These are phyloP conservation scores for Rhynchonycteris naso DNA, from an alignment of 2,797 vertebrate species.

Conservation along the genomic window DNA sequence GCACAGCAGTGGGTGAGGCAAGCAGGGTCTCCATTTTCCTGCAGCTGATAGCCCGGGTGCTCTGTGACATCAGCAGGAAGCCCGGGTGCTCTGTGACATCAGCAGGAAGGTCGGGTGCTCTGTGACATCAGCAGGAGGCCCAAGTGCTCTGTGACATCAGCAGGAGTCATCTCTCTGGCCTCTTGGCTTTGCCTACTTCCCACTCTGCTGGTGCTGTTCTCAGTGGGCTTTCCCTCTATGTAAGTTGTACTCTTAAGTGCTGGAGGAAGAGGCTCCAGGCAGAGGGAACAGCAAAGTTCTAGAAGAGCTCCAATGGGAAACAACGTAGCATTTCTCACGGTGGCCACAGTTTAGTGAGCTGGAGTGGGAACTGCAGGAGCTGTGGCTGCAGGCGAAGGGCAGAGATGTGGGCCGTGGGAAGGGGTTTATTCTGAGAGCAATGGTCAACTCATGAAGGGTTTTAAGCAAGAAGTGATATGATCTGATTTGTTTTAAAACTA, in stretches of 20 bases:
- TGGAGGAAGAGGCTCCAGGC: background rate
- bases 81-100: background rate
- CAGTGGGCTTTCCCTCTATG: background rate
- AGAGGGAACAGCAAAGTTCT: background rate
- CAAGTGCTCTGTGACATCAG: background rate
- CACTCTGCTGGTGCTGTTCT: background rate
- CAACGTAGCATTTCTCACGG: background rate
- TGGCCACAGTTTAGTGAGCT: background rate
- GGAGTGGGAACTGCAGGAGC: background rate
- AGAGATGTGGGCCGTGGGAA: background rate
- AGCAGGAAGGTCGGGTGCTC: too few species aligned
- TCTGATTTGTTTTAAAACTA: slow-evolving; percentile 27
- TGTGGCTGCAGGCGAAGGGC: background rate
- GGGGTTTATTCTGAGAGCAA: background rate
- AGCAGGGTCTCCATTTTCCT: background rate
- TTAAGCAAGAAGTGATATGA: background rate
- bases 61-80: background rate
- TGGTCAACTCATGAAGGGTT: background rate
- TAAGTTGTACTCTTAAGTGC: background rate
- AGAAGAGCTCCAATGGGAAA: background rate
- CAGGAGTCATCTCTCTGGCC: background rate
- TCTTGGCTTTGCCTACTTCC: background rate
- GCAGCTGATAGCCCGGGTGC: background rate
- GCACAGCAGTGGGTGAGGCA: background rate
- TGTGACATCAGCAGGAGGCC: background rate